These are phyloP conservation scores for Mizuhopecten yessoensis DNA, from an alignment of 1,140 invertebrate genomes.

Conservation along the genomic window DNA sequence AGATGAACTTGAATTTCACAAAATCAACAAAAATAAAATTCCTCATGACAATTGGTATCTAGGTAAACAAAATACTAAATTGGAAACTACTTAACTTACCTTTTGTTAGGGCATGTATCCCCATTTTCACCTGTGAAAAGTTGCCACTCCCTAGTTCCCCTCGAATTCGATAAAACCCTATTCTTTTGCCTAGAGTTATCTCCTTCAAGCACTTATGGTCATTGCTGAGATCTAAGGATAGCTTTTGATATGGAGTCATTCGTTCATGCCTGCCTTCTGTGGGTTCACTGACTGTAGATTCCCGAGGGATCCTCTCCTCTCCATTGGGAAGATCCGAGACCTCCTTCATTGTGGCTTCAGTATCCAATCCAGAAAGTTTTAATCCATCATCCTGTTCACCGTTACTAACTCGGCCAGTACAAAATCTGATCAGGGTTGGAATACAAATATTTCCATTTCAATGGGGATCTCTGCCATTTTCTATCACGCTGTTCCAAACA, in stretches of 20 bases:
- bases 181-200: constrained; percentile 86
- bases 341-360: constrained; percentile 48
- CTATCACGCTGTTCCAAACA: background rate
- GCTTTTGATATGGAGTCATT: constrained; percentile 75
- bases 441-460: background rate
- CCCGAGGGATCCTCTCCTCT: constrained; percentile 42
- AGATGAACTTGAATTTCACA: too few relatives aligned
- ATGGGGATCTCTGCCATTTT: background rate
- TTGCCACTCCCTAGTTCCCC: constrained; percentile 92
- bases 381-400: background rate
- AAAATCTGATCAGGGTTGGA: too few relatives aligned
- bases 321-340: constrained; percentile 54
- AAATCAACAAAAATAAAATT: too few relatives aligned
- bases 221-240: constrained; percentile 76
- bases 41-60: too few relatives aligned
- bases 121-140: constrained; percentile 95
- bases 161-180: constrained; percentile 89
- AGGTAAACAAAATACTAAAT: too few relatives aligned
- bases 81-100: too few relatives aligned
- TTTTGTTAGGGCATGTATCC: constrained; percentile 91
- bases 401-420: background rate
- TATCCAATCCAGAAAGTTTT: background rate
- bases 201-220: constrained; percentile 86
- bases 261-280: constrained; percentile 55
- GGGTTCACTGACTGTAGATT: background rate